Conservation (phyloP, 2,888 invertebrate species). For the Drosophila melanosoma region DNA sequence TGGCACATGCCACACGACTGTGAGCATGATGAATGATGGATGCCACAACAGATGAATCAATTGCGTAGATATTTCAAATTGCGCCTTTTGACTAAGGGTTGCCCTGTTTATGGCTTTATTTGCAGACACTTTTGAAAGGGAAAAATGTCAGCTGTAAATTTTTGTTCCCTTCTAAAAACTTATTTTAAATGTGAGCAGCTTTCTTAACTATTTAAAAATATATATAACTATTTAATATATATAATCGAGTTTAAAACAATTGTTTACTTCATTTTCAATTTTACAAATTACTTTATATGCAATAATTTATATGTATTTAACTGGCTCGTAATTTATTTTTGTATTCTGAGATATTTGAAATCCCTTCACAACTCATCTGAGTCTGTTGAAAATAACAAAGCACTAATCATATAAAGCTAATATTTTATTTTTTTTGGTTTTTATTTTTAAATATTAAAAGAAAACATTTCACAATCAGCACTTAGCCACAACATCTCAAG, state of each 20-base stretch:
- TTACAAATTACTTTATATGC: too few relatives aligned
- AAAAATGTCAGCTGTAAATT: not conserved
- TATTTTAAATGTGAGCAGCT: not conserved
- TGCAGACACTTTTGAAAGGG: too few relatives aligned
- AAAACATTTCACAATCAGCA: constrained; percentile 4
- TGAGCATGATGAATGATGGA: constrained; percentile 46
- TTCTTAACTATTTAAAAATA: not conserved
- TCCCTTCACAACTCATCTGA: not conserved
- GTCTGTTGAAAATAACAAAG: not conserved
- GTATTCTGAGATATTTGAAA: not conserved
- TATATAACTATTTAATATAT: not conserved
- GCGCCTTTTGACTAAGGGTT: not conserved
- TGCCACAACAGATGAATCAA: constrained; percentile 37
- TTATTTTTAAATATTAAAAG: not conserved
- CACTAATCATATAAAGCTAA: not conserved
- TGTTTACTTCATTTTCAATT: too few relatives aligned
- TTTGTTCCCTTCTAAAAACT: not conserved
- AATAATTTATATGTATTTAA: too few relatives aligned
- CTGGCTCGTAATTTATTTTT: not conserved
- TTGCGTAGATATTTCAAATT: constrained; percentile 18
- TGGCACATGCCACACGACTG: not conserved
- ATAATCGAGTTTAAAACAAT: too few relatives aligned
- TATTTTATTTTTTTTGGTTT: too few relatives aligned
- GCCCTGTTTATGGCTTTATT: not conserved
- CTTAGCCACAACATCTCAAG: not conserved